phyloP scores from a whole-genome alignment of 2,113 vertebrate genomes.

The Oryzias melastigma region DNA sequence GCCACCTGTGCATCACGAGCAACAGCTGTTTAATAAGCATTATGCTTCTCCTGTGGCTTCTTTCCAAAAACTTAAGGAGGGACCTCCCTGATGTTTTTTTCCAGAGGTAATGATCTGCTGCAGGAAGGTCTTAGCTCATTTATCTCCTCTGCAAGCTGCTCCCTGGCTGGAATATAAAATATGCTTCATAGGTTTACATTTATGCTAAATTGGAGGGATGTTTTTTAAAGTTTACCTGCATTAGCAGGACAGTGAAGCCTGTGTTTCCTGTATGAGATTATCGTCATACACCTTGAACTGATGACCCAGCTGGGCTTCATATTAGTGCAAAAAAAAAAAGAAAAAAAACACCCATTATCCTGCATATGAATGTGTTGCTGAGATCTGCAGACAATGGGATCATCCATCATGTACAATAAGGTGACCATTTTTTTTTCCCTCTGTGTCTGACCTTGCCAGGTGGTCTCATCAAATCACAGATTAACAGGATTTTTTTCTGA shows the following conservation, averaged over 20 bases:
- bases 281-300: neutral
- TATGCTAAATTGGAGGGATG: neutral
- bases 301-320: neutral
- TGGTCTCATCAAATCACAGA: conserved; percentile 55
- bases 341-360: neutral
- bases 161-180: conserved; percentile 45
- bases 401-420: conserved; percentile 39
- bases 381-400: conserved; percentile 3
- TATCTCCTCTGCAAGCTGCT: conserved; percentile 27
- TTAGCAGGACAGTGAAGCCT: conserved; percentile 3
- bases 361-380: neutral
- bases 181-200: conserved; percentile 19
- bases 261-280: neutral
- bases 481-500: conserved; percentile 47
- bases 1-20: neutral
- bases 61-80: conserved; percentile 35
- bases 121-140: conserved; percentile 35
- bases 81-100: conserved; percentile 40
- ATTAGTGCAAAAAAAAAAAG: conserved; percentile 8
- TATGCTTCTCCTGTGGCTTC: conserved; percentile 8
- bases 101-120: conserved; percentile 37
- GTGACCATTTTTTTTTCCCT: conserved; percentile 16
- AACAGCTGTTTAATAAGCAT: conserved; percentile 9
- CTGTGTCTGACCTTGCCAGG: conserved; percentile 57
- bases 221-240: neutral